These are phyloP conservation scores for Phocides pigmalion DNA, from an alignment of 1,140 invertebrate genomes.

Conservation along the genomic window DNA sequence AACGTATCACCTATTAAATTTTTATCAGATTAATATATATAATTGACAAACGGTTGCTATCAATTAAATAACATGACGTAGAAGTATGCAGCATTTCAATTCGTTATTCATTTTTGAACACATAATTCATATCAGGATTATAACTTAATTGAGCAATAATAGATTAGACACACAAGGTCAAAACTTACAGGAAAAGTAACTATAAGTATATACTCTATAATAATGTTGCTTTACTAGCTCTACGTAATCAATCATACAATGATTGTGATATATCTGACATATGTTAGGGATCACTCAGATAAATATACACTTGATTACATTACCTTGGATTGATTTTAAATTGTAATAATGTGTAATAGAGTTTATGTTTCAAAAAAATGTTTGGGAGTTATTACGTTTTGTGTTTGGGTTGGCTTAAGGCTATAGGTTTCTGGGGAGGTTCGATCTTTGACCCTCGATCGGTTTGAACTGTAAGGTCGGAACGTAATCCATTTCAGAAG, in stretches of 20 bases:
- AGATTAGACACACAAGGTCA: conserved; percentile 21
- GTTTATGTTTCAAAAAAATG: conserved; percentile 19
- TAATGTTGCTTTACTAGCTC: conserved; percentile 17
- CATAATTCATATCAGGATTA: conserved; percentile 1
- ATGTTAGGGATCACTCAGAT: conserved; percentile 26
- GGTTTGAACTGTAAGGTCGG: conserved; percentile 31
- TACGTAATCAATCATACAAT: conserved; percentile 36
- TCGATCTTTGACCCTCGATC: conserved; percentile 32
- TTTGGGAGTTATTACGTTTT: conserved; percentile 11
- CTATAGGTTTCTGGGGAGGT: conserved; percentile 34
- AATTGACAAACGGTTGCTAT: not conserved
- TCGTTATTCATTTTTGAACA: not conserved
- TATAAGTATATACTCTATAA: conserved; percentile 26
- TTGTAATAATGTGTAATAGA: conserved; percentile 17
- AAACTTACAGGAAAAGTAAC: conserved; percentile 22
- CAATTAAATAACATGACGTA: not conserved
- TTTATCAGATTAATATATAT: too few species aligned
- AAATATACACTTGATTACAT: conserved; percentile 32
- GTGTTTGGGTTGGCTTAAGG: conserved; percentile 27
- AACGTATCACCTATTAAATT: too few species aligned
- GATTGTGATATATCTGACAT: conserved; percentile 36
- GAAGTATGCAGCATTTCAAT: not conserved
- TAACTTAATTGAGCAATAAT: conserved; percentile 22
- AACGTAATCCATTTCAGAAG: conserved; percentile 33
- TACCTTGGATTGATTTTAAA: conserved; percentile 4